phyloP scores from a whole-genome alignment of 30 jellyfish, hydroid and myxozoan genomes.

The Aurelia sp. region DNA sequence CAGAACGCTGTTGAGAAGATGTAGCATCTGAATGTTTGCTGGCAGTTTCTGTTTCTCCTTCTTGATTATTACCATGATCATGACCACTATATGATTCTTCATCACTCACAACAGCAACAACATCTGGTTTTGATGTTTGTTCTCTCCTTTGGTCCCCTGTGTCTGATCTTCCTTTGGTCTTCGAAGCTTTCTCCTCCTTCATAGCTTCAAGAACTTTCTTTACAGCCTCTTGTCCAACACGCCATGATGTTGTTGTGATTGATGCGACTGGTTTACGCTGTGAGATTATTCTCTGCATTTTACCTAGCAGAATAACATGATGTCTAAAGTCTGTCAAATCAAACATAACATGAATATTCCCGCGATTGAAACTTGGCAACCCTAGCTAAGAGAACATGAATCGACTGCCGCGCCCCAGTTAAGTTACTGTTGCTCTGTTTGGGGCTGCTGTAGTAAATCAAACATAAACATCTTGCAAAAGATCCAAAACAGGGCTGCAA shows the following conservation, averaged over 20 bases:
- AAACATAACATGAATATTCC: no score
- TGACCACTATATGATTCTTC: background rate
- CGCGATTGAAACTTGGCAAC: no score
- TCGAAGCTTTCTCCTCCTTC: slow-evolving; percentile 18
- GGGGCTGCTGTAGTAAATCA: no score
- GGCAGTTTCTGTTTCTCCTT: background rate
- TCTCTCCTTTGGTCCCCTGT: background rate
- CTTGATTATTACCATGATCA: background rate
- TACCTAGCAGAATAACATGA: slow-evolving; percentile 17
- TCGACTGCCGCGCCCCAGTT: no score
- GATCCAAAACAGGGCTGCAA: no score
- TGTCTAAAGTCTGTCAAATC: background rate
- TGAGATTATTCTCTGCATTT: slow-evolving; percentile 69
- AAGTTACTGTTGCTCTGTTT: no score
- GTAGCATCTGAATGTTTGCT: background rate
- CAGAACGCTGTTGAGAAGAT: background rate
- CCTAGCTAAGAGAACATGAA: no score
- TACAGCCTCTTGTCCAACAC: slow-evolving; percentile 90
- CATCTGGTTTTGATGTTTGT: slow-evolving; percentile 2
- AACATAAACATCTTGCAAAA: no score
- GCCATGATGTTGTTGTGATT: slow-evolving; percentile 84
- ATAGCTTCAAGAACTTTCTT: slow-evolving; percentile 60
- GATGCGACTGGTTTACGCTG: slow-evolving; percentile 64
- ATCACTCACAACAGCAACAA: background rate
- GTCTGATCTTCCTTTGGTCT: background rate